These are phyloP conservation scores for Tridacna gigas DNA, from an alignment of 2,888 invertebrate species.

Conservation along the genomic window DNA sequence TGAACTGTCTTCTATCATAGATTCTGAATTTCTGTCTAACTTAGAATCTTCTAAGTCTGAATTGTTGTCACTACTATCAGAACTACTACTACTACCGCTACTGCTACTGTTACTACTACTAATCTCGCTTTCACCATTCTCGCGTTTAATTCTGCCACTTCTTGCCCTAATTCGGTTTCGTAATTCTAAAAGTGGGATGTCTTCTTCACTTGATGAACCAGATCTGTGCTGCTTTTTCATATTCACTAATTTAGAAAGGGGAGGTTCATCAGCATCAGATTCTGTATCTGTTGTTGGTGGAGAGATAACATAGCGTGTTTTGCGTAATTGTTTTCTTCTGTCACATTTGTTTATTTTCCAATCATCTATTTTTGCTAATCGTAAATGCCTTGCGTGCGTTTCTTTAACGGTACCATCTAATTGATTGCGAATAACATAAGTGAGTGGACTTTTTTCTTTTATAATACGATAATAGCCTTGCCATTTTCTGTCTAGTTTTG, in stretches of 20 bases:
- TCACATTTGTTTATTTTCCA: constrained; percentile 24
- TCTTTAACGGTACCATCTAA: constrained; percentile 15
- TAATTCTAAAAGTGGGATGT: constrained; percentile 18
- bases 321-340: constrained; percentile 1
- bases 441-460: constrained; percentile 31
- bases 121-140: constrained; percentile 3
- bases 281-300: constrained; percentile 4
- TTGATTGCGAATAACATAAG: constrained; percentile 31
- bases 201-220: constrained; percentile 22
- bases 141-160: constrained; percentile 9
- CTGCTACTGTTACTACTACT: constrained; percentile 5
- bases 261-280: neutral
- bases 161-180: constrained; percentile 1
- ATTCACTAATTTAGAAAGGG: neutral
- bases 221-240: neutral
- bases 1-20: neutral
- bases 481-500: constrained; percentile 44
- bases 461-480: constrained; percentile 32
- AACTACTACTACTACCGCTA: neutral
- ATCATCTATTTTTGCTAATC: constrained; percentile 28
- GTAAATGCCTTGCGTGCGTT: constrained; percentile 32
- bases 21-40: neutral
- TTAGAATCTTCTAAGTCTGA: neutral
- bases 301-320: neutral
- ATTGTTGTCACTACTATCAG: neutral